Evolutionary conservation across 92 coral and sea anemone genomes (phyloP).

Genomic region (Blastomussa wellsi): DNA sequence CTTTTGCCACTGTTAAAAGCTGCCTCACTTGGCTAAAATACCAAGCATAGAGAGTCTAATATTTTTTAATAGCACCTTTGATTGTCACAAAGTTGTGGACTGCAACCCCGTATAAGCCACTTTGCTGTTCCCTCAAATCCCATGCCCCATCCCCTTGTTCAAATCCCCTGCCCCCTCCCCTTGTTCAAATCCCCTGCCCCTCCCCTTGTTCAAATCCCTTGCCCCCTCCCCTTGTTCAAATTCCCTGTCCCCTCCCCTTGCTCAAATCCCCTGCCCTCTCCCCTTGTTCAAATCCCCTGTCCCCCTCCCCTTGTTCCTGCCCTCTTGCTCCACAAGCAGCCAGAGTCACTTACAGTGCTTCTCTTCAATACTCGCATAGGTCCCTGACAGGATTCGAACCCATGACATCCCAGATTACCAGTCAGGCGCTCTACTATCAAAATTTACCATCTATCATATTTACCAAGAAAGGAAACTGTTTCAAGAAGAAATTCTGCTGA

Average conservation of each 20-base stretch:
- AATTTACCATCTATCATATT: too few relatives aligned
- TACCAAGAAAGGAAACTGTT: background rate
- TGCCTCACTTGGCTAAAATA: background rate
- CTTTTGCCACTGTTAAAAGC: too few relatives aligned
- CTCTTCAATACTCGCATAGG: too few relatives aligned
- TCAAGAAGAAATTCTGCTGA: too few relatives aligned
- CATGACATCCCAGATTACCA: too few relatives aligned
- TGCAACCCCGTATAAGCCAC: background rate
- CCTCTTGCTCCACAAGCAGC: background rate
- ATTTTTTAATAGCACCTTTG: too few relatives aligned
- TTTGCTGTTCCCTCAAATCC: background rate
- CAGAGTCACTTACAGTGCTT: background rate
- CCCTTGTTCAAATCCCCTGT: background rate
- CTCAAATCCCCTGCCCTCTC: background rate
- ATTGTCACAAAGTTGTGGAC: background rate
- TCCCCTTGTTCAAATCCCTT: background rate
- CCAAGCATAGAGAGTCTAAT: too few relatives aligned
- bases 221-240: background rate
- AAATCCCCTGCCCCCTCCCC: background rate
- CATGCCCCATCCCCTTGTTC: background rate
- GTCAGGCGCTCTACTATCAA: too few relatives aligned
- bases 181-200: background rate
- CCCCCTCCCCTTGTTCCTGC: background rate
- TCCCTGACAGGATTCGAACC: too few relatives aligned
- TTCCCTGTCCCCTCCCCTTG: background rate